These are phyloP conservation scores for Leptura quadrifasciata DNA, from an alignment of 2,888 invertebrate species.

Conservation along the genomic window DNA sequence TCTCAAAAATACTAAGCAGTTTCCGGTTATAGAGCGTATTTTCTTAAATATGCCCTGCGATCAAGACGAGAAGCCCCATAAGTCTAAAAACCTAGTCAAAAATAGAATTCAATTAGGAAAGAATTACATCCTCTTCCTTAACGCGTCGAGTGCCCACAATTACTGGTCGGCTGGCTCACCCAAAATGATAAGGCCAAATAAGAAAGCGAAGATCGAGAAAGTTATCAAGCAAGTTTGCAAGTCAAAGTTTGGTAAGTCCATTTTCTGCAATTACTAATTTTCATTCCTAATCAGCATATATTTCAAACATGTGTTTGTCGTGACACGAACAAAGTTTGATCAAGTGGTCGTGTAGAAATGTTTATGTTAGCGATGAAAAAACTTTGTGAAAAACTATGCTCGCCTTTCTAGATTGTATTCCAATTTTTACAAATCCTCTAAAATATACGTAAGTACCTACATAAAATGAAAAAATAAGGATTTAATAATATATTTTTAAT, in stretches of 20 bases:
- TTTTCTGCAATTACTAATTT: neutral
- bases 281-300: neutral
- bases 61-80: slow-evolving; percentile 63
- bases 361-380: neutral
- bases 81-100: slow-evolving; percentile 73
- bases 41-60: slow-evolving; percentile 58
- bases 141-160: slow-evolving; percentile 77
- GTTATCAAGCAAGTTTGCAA: slow-evolving; percentile 65
- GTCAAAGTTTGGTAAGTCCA: slow-evolving; percentile 68
- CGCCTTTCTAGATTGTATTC: too few relatives aligned
- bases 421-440: too few relatives aligned
- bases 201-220: slow-evolving; percentile 53
- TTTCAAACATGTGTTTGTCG: neutral
- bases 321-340: neutral
- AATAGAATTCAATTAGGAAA: slow-evolving; percentile 77
- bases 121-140: slow-evolving; percentile 79
- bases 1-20: slow-evolving; percentile 76
- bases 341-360: neutral
- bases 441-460: too few relatives aligned
- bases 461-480: too few relatives aligned
- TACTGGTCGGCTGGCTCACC: slow-evolving; percentile 77
- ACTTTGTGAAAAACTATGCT: neutral
- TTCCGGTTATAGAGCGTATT: slow-evolving; percentile 74
- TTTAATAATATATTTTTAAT: too few relatives aligned
- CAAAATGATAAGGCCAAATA: slow-evolving; percentile 68